phyloP scores from a whole-genome alignment of 2,113 vertebrate species.

The Blennius ocellaris region DNA sequence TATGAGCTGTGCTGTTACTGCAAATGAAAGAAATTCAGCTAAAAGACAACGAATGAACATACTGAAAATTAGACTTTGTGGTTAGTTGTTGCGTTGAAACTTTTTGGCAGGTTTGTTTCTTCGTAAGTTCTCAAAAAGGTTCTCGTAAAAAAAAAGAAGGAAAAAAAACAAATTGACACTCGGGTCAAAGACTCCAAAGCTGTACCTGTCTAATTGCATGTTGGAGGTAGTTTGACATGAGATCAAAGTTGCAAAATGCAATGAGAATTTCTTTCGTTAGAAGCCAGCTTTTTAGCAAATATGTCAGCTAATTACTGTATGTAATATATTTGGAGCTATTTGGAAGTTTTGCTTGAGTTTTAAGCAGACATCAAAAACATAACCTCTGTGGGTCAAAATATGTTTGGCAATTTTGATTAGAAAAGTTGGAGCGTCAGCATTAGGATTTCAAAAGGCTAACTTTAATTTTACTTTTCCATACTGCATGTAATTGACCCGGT shows the following conservation, averaged over 20 bases:
- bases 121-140: too few relatives aligned
- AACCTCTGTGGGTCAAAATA: background rate
- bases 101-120: too few relatives aligned
- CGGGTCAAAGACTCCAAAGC: background rate
- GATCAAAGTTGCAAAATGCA: slow-evolving; percentile 1
- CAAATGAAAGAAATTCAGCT: background rate
- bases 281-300: background rate
- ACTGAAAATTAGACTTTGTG: background rate
- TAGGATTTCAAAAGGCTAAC: slow-evolving; percentile 16
- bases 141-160: too few relatives aligned
- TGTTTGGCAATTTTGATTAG: slow-evolving; percentile 8
- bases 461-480: slow-evolving; percentile 12
- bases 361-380: background rate
- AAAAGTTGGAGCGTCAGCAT: slow-evolving; percentile 7
- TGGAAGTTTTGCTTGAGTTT: background rate
- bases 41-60: background rate
- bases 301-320: background rate
- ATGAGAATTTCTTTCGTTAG: background rate
- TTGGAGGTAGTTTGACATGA: too few relatives aligned
- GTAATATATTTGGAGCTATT: background rate
- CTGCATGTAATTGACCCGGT: slow-evolving; percentile 33
- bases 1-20: background rate
- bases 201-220: background rate
- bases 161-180: too few relatives aligned
- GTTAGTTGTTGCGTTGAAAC: background rate